phyloP scores from a whole-genome alignment of 2,888 invertebrate species.

The Cephus pygmeus region DNA sequence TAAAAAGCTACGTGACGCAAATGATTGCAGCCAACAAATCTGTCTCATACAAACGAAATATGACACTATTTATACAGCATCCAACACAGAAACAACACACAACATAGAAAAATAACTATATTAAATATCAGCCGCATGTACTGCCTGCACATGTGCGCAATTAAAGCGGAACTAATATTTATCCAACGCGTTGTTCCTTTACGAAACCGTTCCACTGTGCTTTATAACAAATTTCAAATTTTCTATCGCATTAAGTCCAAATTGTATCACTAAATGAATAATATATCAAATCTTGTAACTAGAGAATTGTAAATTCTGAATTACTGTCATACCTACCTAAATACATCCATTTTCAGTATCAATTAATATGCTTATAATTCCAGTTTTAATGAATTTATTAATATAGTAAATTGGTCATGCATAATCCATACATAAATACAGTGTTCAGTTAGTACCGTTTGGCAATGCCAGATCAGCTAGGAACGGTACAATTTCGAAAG shows the following conservation, averaged over 20 bases:
- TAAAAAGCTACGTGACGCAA: background rate
- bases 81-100: background rate
- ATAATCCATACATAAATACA: background rate
- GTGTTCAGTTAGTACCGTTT: constrained; percentile 14
- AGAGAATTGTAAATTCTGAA: background rate
- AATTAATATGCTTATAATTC: background rate
- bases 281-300: background rate
- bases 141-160: background rate
- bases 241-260: background rate
- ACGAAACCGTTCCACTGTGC: background rate
- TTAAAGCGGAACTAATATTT: background rate
- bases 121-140: background rate
- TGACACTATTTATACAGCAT: background rate
- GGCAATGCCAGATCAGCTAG: constrained; percentile 21
- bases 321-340: background rate
- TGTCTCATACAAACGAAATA: background rate
- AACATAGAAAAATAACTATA: background rate
- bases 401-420: background rate
- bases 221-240: background rate
- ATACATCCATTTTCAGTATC: background rate
- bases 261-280: background rate
- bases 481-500: constrained; percentile 42
- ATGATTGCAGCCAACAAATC: background rate
- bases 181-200: background rate
- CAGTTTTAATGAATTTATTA: background rate